Percentiles rank a stretch among this genome's conserved stretches.
Evolutionary conservation across 2,797 vertebrate genomes (phyloP).

Genomic region (Rallus crepitans): DNA sequence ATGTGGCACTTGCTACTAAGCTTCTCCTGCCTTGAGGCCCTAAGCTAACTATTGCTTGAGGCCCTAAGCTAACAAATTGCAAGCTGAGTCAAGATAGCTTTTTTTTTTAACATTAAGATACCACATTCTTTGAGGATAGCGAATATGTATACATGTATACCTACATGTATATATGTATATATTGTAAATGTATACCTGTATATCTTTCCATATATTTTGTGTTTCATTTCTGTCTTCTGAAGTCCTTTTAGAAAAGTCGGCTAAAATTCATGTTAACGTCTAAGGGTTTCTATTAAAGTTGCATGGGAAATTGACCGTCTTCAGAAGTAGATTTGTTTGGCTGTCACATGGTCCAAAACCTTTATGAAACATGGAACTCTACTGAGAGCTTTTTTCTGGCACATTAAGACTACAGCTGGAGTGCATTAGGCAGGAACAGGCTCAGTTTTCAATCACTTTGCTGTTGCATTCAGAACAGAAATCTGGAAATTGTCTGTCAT

Average conservation of each 20-base stretch:
- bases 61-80: background rate
- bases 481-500: background rate
- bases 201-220: background rate
- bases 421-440: background rate
- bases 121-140: background rate
- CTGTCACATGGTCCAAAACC: background rate
- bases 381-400: background rate
- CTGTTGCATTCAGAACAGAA: background rate
- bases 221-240: background rate
- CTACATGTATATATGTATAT: too few relatives aligned
- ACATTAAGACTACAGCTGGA: background rate
- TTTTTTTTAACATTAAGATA: background rate
- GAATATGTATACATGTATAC: too few relatives aligned
- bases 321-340: background rate
- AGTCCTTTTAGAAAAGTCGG: background rate
- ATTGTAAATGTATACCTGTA: too few relatives aligned
- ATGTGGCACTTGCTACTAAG: background rate
- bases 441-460: background rate
- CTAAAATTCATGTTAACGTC: background rate
- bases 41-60: background rate
- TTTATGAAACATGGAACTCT: background rate
- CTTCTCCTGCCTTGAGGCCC: background rate
- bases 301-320: background rate
- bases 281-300: background rate
- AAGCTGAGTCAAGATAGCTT: background rate